phyloP scores from a whole-genome alignment of 2,113 vertebrate species.

The Tragelaphus strepsiceros region DNA sequence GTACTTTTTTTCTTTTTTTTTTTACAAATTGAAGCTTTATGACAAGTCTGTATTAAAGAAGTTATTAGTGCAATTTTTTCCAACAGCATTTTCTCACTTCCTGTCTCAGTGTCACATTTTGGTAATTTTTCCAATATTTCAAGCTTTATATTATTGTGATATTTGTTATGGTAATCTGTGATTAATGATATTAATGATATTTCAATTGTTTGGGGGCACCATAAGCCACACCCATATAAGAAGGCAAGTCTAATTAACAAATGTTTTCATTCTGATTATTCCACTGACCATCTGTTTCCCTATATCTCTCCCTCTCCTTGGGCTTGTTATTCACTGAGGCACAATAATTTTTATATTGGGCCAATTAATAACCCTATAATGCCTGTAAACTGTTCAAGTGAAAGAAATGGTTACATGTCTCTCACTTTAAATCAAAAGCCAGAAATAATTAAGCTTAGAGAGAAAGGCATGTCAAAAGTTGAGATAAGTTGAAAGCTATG shows the following conservation, averaged over 20 bases:
- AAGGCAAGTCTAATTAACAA: background rate
- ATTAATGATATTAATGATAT: background rate
- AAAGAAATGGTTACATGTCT: background rate
- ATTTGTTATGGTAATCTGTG: background rate
- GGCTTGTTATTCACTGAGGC: background rate
- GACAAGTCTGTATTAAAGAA: background rate
- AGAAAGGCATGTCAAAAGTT: background rate
- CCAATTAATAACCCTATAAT: background rate
- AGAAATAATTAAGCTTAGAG: background rate
- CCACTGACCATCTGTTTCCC: background rate
- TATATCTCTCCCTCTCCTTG: background rate
- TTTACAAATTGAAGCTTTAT: background rate
- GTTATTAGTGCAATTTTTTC: background rate
- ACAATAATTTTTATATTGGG: background rate
- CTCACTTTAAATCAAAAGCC: background rate
- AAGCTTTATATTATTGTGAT: background rate
- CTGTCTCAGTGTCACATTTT: background rate
- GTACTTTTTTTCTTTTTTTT: background rate
- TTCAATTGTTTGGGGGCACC: background rate
- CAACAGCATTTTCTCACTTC: background rate
- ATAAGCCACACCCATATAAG: background rate
- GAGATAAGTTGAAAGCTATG: background rate
- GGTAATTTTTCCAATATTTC: background rate
- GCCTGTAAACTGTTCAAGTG: background rate
- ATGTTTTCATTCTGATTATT: background rate